Evolutionary conservation across 1,140 invertebrate species (phyloP), one percentile per base, ranked within the genome.

Genomic region (Subanguina moxae): DNA sequence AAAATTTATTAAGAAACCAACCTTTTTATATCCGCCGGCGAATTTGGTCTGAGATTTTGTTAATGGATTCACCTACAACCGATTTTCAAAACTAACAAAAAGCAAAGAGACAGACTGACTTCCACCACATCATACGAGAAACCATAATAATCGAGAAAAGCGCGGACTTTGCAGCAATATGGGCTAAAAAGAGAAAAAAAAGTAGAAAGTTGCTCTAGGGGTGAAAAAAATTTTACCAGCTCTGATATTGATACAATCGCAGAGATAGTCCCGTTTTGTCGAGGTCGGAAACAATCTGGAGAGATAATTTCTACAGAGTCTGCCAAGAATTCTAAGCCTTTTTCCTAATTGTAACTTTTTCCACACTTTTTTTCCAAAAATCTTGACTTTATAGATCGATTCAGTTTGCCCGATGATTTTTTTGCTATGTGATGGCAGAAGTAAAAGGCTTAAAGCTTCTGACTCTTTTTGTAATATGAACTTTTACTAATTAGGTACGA

Each of bases 101-200:
- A n/a, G n/a, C n/a, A 8, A 21, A 52, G 3, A 15, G 8, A 52
- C 17, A 52, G 3, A 52, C n/a, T 52, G 3, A 52, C 23, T 3
- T 99, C 95, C 17, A 98, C 89, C 17, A 98, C 87, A 80, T 97
- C 89, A 84, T 98, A 98, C 0, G 91, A 91, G 62, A 97, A 87
- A 3, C 94, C 94, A 84, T 90, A 89, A 78, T 90, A 93, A 85
- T 98, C 93, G 1, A 99, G 85, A 83, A 92, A 91, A 19, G 92
- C 89, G 70, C 95, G 87, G 0, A 97, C 91, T 62, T 98, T 99
- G 80, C 93, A 97, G 84, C 95, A 98, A 84, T 97, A 99, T 32
- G 95, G 95, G 84, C 94, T 25, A 8, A 15, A 52, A 52, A 5
- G 11, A 38, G 48, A 52, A 52, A 52, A 15, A 15, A 21, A 15